Evolutionary conservation across 2,797 vertebrate species (phyloP), one percentile per base, ranked within the genome.

Genomic region (Aulostomus chinensis): DNA sequence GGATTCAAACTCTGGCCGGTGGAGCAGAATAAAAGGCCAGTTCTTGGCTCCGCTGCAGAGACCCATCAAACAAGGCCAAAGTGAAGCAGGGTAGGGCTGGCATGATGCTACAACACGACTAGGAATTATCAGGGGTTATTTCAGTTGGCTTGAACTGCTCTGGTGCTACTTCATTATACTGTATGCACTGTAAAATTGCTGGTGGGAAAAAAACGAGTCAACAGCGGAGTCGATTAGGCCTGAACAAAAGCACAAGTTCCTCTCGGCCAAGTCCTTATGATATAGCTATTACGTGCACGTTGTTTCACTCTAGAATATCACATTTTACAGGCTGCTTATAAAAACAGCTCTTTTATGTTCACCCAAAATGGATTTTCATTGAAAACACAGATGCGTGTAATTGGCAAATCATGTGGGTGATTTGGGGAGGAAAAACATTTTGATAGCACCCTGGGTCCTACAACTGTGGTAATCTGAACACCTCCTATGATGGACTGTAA

Each of bases 311-410:
- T 60, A 63, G 37, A 73, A 77, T 80, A 85, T 82, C 66, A 81
- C 50, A 72, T 85, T 90, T 85, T 86, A 87, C 75, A 81, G 59
- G 43, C 49, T 28, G 61, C 75, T 69, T 77, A 72, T 81, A 81
- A 83, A 21, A 86, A 68, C 54, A 52, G 48, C 25, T 36, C 68
- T 83, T 83, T 86, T 83, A 84, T 86, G 76, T 74, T 67, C 61
- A 38, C 50, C 63, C 60, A 79, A 86, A 84, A 81, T 76, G 74
- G 57, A 82, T 54, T 64, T 69, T 79, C 73, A 81, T 80, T 74
- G 82, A 76, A 85, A 81, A 85, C 78, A 86, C 85, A 88, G 81
- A 86, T 79, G 81, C 68, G 53, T 82, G 68, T 86, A 78, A 87
- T 79, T 80, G 83, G 69, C 67, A 84, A 79, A 84, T 87, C 70